Evolutionary conservation across 2,797 vertebrate species (phyloP).

Genomic region (Stomatorhinus walkeri): DNA sequence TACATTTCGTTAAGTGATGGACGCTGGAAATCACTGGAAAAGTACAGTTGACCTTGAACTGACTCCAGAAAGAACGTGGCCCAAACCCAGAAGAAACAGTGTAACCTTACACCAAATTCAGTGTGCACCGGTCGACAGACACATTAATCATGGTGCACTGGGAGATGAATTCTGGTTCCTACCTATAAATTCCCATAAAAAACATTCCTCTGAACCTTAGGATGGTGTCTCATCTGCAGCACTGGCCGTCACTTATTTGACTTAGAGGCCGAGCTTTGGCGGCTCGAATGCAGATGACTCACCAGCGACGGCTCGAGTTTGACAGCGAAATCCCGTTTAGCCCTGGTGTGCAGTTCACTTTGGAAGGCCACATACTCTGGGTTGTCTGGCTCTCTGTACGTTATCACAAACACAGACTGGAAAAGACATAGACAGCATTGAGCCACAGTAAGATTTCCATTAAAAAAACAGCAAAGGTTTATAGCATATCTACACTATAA

Average conservation of each 20-base stretch:
- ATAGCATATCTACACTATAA: neutral
- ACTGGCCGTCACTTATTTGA: neutral
- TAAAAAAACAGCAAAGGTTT: neutral
- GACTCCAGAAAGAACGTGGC: neutral
- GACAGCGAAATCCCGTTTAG: constrained; percentile 75
- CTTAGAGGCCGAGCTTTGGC: neutral
- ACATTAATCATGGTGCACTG: neutral
- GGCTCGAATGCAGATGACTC: constrained; percentile 39
- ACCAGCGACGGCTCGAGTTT: constrained; percentile 83
- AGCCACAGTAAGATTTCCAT: neutral
- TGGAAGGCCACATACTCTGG: constrained; percentile 82
- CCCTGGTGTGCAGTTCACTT: constrained; percentile 74
- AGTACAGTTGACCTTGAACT: neutral
- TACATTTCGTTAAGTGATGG: neutral
- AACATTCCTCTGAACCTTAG: neutral
- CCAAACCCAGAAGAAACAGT: neutral
- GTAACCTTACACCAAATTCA: constrained; percentile 7
- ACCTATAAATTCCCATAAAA: neutral
- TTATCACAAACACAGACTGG: constrained; percentile 89
- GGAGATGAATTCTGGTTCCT: neutral
- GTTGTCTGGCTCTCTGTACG: constrained; percentile 83
- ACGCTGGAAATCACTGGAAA: neutral
- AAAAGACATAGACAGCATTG: constrained; percentile 26
- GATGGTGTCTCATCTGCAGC: neutral
- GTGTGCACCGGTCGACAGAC: neutral